A percentile compares a stretch with the other conserved stretches of the same genome.
Conservation (phyloP, 30 jellyfish, hydroid and myxozoan species). For the Aurelia aurita region DNA sequence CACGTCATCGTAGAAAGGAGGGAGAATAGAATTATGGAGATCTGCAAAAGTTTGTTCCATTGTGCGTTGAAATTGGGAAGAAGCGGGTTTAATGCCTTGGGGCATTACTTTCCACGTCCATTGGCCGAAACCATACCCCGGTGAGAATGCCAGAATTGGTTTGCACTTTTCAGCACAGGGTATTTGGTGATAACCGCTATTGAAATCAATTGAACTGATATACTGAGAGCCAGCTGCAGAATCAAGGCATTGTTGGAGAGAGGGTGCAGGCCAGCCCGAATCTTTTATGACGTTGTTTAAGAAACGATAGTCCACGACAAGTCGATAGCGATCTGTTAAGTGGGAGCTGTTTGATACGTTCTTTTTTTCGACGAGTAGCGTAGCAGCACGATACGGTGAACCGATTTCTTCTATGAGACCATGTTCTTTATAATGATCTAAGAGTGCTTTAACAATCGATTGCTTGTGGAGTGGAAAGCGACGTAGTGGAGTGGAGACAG, state of each 20-base stretch:
- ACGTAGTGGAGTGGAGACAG: slow-evolving; percentile 29
- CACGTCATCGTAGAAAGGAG: too few relatives aligned
- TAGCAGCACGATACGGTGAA: slow-evolving; percentile 47
- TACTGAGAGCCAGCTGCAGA: slow-evolving; percentile 33
- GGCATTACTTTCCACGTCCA: too few relatives aligned
- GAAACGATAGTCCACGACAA: slow-evolving; percentile 55
- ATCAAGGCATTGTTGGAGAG: slow-evolving; percentile 48
- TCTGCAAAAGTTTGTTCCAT: too few relatives aligned
- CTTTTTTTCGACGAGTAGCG: slow-evolving; percentile 35
- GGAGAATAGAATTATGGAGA: too few relatives aligned
- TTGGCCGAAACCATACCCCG: too few relatives aligned
- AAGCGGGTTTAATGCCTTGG: too few relatives aligned
- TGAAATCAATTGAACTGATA: too few relatives aligned
- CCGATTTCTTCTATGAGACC: slow-evolving; percentile 23
- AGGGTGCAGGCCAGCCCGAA: slow-evolving; percentile 55
- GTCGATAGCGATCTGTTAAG: slow-evolving; percentile 32
- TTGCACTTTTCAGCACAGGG: too few relatives aligned
- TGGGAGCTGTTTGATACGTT: slow-evolving; percentile 39
- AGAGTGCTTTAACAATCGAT: slow-evolving; percentile 28
- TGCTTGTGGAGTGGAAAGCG: slow-evolving; percentile 30
- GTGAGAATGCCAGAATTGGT: too few relatives aligned
- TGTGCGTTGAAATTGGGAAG: too few relatives aligned
- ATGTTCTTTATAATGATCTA: slow-evolving; percentile 37
- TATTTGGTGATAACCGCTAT: too few relatives aligned
- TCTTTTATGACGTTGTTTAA: slow-evolving; percentile 34